A percentile compares a stretch with the other conserved stretches of the same genome.
These are phyloP conservation scores for Pollimyrus isidori DNA, from an alignment of 2,113 vertebrate genomes.

Conservation along the genomic window DNA sequence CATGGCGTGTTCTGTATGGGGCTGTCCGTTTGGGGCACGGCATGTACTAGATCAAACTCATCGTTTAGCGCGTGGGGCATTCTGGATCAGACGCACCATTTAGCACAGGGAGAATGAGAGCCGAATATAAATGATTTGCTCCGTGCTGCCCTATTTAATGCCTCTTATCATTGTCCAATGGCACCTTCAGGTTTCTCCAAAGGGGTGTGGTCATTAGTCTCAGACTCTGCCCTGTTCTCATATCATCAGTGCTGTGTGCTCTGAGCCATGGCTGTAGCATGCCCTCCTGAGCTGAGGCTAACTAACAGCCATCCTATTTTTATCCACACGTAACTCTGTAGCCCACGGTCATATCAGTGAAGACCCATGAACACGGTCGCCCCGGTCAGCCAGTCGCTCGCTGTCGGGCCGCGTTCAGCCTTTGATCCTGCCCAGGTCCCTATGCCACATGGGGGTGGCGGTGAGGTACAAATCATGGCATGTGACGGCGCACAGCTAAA, in stretches of 20 bases:
- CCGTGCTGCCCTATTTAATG: not conserved
- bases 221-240: not conserved
- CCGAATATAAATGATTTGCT: not conserved
- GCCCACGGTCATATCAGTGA: not conserved
- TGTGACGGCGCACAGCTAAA: not conserved
- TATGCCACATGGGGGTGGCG: not conserved
- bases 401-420: not conserved
- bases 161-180: not conserved
- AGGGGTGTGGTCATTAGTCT: constrained; percentile 3
- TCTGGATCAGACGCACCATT: not conserved
- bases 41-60: not conserved
- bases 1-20: not conserved
- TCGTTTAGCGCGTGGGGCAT: not conserved
- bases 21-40: not conserved
- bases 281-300: not conserved
- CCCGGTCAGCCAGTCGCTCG: not conserved
- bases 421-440: not conserved
- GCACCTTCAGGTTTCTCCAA: constrained; percentile 10
- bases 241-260: not conserved
- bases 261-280: not conserved
- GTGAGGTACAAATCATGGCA: not conserved
- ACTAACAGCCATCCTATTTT: not conserved
- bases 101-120: not conserved
- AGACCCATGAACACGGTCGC: not conserved
- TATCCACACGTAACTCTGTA: not conserved